phyloP scores from a whole-genome alignment of 2,113 vertebrate species.

The Desmodus rotundus region DNA sequence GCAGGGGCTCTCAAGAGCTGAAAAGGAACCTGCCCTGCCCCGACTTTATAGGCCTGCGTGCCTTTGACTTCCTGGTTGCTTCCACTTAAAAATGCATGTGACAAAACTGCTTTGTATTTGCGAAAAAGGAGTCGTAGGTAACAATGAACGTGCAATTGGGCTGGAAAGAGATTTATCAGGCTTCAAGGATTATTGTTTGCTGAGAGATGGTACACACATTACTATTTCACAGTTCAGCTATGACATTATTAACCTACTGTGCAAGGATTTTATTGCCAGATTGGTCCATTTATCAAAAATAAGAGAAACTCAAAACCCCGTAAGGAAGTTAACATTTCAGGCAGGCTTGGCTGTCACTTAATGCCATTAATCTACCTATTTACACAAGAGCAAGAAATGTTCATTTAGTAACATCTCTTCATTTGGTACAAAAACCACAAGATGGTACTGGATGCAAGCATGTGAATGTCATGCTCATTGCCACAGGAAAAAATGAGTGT shows the following conservation, averaged over 20 bases:
- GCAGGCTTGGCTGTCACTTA: slow-evolving; percentile 80
- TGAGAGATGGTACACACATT: slow-evolving; percentile 84
- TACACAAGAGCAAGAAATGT: slow-evolving; percentile 81
- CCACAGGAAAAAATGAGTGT: slow-evolving; percentile 70
- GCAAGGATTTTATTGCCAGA: slow-evolving; percentile 84
- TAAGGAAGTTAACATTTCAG: slow-evolving; percentile 86
- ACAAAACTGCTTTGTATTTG: slow-evolving; percentile 72
- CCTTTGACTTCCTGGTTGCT: slow-evolving; percentile 46
- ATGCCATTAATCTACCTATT: slow-evolving; percentile 84
- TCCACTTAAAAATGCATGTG: slow-evolving; percentile 75
- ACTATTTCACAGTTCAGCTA: slow-evolving; percentile 85
- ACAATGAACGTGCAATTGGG: slow-evolving; percentile 73
- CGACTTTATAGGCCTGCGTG: slow-evolving; percentile 35
- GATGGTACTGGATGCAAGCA: slow-evolving; percentile 67
- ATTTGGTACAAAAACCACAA: slow-evolving; percentile 71
- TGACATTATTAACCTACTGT: slow-evolving; percentile 88
- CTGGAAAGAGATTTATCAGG: slow-evolving; percentile 85
- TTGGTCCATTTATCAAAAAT: slow-evolving; percentile 88
- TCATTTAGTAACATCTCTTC: slow-evolving; percentile 75
- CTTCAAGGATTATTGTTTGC: slow-evolving; percentile 87
- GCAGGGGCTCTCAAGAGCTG: slow-evolving; percentile 37
- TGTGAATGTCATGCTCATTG: slow-evolving; percentile 74
- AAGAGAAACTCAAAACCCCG: slow-evolving; percentile 84
- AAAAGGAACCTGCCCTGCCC: neutral
- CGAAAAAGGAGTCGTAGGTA: slow-evolving; percentile 67